phyloP scores from a whole-genome alignment of 2,888 invertebrate genomes.

The Colletes collaris region DNA sequence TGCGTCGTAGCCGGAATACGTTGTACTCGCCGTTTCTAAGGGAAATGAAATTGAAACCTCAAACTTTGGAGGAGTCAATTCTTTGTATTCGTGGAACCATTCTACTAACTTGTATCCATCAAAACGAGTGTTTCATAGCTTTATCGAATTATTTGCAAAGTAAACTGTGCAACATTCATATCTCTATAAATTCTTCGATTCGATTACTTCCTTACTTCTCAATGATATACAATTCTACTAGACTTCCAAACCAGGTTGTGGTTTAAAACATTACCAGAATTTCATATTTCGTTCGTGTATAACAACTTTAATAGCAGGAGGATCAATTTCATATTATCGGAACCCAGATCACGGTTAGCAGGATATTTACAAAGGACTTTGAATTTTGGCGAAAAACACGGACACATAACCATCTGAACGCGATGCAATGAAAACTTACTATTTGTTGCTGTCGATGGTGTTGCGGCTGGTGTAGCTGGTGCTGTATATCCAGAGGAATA shows the following conservation, averaged over 20 bases:
- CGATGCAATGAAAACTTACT: conserved; percentile 76
- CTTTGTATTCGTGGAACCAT: conserved; percentile 62
- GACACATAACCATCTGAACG: conserved; percentile 2
- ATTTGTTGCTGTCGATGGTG: conserved; percentile 80
- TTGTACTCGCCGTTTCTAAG: conserved; percentile 87
- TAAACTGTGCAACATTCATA: neutral
- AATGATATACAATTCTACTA: conserved; percentile 36
- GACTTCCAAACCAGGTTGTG: conserved; percentile 26
- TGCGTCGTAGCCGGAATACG: conserved; percentile 95
- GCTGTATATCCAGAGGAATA: conserved; percentile 81
- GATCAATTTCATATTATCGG: conserved; percentile 78
- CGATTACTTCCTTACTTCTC: conserved; percentile 5
- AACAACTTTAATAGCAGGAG: conserved; percentile 62
- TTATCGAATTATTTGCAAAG: conserved; percentile 8
- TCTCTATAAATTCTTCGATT: conserved; percentile 12
- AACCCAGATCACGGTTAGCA: conserved; percentile 64
- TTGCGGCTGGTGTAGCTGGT: conserved; percentile 81
- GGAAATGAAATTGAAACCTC: conserved; percentile 82
- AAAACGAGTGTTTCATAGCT: conserved; percentile 17
- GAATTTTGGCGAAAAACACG: conserved; percentile 35
- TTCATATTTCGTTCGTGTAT: conserved; percentile 17
- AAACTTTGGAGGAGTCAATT: conserved; percentile 76
- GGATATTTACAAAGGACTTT: conserved; percentile 46
- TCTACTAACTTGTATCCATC: conserved; percentile 43
- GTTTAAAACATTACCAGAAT: conserved; percentile 56